Evolutionary conservation across 2,797 vertebrate genomes (phyloP).

Genomic region (Chiroxiphia lanceolata): DNA sequence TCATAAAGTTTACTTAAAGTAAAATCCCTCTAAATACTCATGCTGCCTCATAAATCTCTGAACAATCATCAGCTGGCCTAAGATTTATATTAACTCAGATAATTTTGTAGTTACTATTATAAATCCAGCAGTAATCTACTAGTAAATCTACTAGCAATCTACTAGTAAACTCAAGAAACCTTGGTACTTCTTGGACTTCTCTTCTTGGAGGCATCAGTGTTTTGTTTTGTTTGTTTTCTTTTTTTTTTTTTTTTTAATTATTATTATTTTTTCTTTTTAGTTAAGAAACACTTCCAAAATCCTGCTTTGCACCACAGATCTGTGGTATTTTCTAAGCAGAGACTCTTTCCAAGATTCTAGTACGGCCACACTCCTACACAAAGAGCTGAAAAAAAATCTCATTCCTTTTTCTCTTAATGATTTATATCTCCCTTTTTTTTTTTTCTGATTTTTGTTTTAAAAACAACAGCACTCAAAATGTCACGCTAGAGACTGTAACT

Average conservation of each 20-base stretch:
- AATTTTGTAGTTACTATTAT: not conserved
- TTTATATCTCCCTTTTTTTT: not conserved
- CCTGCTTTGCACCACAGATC: not conserved
- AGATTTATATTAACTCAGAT: not conserved
- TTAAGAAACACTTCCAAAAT: not conserved
- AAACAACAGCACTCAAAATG: not conserved
- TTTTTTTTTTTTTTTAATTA: no score
- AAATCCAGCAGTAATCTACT: not conserved
- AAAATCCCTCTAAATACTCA: not conserved
- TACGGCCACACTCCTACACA: accelerated
- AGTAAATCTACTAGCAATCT: not conserved
- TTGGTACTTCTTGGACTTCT: not conserved
- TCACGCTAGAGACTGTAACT: not conserved
- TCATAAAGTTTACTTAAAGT: not conserved
- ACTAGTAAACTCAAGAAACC: no score
- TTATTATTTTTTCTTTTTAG: not conserved
- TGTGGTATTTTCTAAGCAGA: not conserved
- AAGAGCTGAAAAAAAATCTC: not conserved
- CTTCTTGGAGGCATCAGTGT: not conserved
- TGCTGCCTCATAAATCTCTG: not conserved
- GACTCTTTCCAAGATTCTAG: not conserved
- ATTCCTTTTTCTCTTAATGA: not conserved
- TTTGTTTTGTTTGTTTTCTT: not conserved
- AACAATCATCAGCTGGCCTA: not conserved
- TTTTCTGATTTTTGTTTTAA: not conserved